These are phyloP conservation scores for Xestoiulus laeticollis DNA, from an alignment of 2,888 invertebrate species.

Conservation along the genomic window DNA sequence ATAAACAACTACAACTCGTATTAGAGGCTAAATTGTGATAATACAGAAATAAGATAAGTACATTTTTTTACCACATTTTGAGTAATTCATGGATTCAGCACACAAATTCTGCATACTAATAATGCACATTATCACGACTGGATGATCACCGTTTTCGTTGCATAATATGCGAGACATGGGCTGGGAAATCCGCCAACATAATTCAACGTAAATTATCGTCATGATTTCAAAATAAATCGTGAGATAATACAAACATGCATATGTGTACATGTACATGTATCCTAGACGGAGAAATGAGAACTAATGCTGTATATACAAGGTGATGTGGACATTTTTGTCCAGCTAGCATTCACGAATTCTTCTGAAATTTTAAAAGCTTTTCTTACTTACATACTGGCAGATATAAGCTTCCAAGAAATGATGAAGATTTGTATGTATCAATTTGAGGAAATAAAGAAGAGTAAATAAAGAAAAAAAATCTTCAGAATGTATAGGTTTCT, in stretches of 20 bases:
- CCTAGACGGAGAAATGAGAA: background rate
- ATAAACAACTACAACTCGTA: too few relatives aligned
- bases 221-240: background rate
- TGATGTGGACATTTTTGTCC: too few relatives aligned
- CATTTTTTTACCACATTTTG: background rate
- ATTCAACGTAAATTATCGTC: conserved; percentile 22
- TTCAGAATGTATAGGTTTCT: too few relatives aligned
- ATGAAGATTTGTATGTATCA: too few relatives aligned
- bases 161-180: background rate
- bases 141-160: background rate
- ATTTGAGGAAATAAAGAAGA: background rate
- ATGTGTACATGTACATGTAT: background rate
- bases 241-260: background rate
- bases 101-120: background rate
- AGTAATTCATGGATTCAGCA: background rate
- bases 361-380: too few relatives aligned
- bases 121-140: background rate
- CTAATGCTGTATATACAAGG: too few relatives aligned
- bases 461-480: background rate
- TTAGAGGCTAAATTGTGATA: too few relatives aligned
- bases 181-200: background rate
- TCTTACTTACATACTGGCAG: background rate
- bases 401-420: too few relatives aligned
- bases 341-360: too few relatives aligned
- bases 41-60: background rate